Base-by-base conservation (phyloP, 2,888 invertebrate genomes). In the Syrista parreyssii region DNA sequence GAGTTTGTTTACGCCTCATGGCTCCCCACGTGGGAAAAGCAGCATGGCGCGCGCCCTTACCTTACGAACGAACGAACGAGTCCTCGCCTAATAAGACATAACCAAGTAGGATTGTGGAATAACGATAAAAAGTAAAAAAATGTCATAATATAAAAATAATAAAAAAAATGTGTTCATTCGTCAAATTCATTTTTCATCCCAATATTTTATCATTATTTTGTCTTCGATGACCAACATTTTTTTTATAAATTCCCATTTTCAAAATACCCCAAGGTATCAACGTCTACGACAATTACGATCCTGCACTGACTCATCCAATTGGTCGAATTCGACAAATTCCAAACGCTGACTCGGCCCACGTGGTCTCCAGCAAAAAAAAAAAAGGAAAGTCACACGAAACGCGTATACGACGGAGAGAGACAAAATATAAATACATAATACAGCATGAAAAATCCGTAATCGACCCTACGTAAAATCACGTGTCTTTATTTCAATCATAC, bases 1-100 rank as follows among this genome's bases (percentile, higher is more conserved):
- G 85, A 86, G 86, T 89, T 90, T 90, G 89, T 90, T 89, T 89
- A 89, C 89, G 88, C 90, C 87, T 86, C 86, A 84, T 84, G 88
- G 87, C 87, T 86, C 87, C 87, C 90, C 90, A 90, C 90, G 90
- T 90, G 90, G 90, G 86, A 86, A 85, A 88, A 85, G 82, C 86
- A 86, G 85, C 87, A 88, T 86, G 86, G 88, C 87, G 88, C 85
- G 85, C 86, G 82, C 68, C 23, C 55, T 75, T 55, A 55, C 40
- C 40, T 55, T 23, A 55, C 40, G 40, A 23, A 23, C 40, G 40
- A 15, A 15, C 2, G 40, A 55, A 23, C 23, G 40, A 55, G 23
- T 55, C 23, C 23, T 55, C 23, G 9, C 23, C 40, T 15, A 6
- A 12, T 1, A 23, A 23, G 15, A 55, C 6, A 55, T 55, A 9